Percentiles rank a stretch among this genome's conserved stretches.
Conservation (phyloP, 1,140 invertebrate species). For the Colletes gigas region DNA sequence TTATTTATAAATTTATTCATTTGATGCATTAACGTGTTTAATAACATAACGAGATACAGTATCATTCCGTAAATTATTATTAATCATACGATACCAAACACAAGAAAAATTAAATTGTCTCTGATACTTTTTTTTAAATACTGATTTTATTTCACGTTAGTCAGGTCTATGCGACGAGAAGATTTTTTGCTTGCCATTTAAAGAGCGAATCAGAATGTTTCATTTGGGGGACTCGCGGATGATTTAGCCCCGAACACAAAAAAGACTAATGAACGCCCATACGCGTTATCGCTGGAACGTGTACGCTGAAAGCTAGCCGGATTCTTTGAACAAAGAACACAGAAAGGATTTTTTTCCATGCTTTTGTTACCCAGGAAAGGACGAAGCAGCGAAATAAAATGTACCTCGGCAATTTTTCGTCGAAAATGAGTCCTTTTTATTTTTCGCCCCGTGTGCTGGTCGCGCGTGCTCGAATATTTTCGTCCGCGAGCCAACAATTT, state of each 20-base stretch:
- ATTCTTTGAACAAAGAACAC: neutral
- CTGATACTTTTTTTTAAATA: too few species aligned
- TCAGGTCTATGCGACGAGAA: too few species aligned
- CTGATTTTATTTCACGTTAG: too few species aligned
- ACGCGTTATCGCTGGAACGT: neutral
- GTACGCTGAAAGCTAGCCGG: slow-evolving; percentile 1
- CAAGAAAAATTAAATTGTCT: too few species aligned
- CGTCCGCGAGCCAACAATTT: neutral
- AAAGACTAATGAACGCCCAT: slow-evolving; percentile 13
- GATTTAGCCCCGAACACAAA: neutral
- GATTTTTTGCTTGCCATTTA: neutral
- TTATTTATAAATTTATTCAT: too few species aligned
- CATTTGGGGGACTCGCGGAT: neutral
- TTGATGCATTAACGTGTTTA: too few species aligned
- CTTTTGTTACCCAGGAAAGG: neutral
- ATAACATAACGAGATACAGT: too few species aligned
- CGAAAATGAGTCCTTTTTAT: neutral
- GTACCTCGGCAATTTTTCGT: neutral
- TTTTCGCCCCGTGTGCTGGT: neutral
- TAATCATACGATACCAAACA: too few species aligned
- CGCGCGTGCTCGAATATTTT: neutral
- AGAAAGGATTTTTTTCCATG: neutral
- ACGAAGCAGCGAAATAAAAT: neutral
- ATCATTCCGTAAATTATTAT: too few species aligned
- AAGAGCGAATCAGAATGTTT: neutral